Percentiles rank a stretch among this genome's conserved stretches.
These are phyloP conservation scores for Danio aesculapii DNA, from an alignment of 2,797 vertebrate genomes.

Conservation along the genomic window DNA sequence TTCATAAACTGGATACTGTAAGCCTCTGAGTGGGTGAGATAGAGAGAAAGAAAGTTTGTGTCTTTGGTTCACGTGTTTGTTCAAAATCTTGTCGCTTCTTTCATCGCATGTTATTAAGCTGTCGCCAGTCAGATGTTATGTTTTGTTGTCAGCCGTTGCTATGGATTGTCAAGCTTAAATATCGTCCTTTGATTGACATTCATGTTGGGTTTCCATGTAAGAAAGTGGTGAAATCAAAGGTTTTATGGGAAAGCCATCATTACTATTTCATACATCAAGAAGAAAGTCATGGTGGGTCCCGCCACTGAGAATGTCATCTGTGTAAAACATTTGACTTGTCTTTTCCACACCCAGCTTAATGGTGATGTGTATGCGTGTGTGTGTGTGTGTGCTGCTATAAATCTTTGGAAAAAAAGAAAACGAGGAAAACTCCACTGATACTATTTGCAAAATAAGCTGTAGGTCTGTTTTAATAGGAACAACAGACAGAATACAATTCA, in stretches of 20 bases:
- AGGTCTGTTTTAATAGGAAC: not conserved
- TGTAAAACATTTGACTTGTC: conserved; percentile 18
- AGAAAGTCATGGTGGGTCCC: conserved; percentile 6
- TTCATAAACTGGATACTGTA: conserved; percentile 26
- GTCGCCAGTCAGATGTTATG: conserved; percentile 44
- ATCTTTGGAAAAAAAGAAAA: not conserved
- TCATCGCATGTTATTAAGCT: conserved; percentile 60
- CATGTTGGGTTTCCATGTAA: conserved; percentile 54
- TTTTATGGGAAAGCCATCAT: conserved; percentile 54
- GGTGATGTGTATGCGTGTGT: too few species aligned
- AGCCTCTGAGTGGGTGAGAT: conserved; percentile 51
- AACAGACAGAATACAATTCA: not conserved
- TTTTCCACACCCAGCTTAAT: conserved; percentile 39
- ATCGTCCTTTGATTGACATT: conserved; percentile 63
- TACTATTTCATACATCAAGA: conserved; percentile 32
- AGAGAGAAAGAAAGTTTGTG: conserved; percentile 32
- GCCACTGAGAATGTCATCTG: conserved; percentile 30
- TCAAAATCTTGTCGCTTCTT: not conserved
- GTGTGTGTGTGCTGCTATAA: not conserved
- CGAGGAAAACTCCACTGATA: not conserved
- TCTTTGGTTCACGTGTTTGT: conserved; percentile 30
- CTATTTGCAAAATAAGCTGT: not conserved
- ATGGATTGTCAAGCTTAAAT: conserved; percentile 54
- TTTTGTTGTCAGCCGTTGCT: conserved; percentile 43
- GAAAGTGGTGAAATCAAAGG: conserved; percentile 52